A percentile compares a stretch with the other conserved stretches of the same genome.
These are phyloP conservation scores for Holcopasites calliopsidis DNA, from an alignment of 1,140 invertebrate species.

Conservation along the genomic window DNA sequence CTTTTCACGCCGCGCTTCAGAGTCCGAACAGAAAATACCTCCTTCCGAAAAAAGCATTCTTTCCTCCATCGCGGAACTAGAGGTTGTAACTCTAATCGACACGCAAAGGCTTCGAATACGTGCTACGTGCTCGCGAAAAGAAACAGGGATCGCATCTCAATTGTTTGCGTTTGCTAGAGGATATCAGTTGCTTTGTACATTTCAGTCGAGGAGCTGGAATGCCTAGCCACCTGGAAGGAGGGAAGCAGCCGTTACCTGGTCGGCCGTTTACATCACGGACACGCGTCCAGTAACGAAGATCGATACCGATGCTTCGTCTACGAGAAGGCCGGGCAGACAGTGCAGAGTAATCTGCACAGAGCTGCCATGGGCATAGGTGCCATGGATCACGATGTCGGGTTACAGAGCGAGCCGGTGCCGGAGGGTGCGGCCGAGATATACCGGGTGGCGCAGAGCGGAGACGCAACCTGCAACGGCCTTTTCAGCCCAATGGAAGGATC, in stretches of 20 bases:
- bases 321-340: constrained; percentile 84
- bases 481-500: constrained; percentile 89
- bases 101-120: no score
- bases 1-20: no score
- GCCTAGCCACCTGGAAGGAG: constrained; percentile 93
- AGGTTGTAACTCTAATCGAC: no score
- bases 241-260: constrained; percentile 92
- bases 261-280: constrained; percentile 88
- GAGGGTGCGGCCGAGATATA: constrained; percentile 81
- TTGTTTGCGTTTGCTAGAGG: background rate
- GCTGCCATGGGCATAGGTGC: constrained; percentile 70
- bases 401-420: constrained; percentile 67
- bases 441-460: constrained; percentile 91
- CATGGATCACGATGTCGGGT: constrained; percentile 70
- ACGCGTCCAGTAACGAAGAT: constrained; percentile 94
- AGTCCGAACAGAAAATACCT: no score
- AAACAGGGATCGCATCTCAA: background rate
- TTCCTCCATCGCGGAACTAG: no score
- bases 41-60: no score
- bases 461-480: constrained; percentile 92
- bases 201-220: constrained; percentile 92
- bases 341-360: constrained; percentile 68
- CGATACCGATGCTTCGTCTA: constrained; percentile 95
- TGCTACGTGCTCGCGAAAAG: background rate
- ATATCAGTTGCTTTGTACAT: constrained; percentile 23